A percentile compares a stretch with the other conserved stretches of the same genome.
These are phyloP conservation scores for Streblospio benedicti DNA, from an alignment of 1,140 invertebrate genomes.

Conservation along the genomic window DNA sequence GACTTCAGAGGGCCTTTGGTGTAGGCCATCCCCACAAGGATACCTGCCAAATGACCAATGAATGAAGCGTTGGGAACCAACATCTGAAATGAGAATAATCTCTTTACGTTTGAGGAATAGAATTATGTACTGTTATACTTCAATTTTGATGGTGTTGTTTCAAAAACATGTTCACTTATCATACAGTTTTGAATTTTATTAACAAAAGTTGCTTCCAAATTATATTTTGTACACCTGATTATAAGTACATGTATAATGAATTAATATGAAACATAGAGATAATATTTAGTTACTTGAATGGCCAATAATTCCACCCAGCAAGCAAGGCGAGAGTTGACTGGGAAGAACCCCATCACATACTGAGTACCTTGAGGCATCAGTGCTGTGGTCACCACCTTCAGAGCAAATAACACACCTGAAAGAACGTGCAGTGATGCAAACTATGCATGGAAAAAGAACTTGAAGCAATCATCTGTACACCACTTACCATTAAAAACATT, in stretches of 20 bases:
- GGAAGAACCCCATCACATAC: constrained; percentile 49
- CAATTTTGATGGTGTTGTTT: no score
- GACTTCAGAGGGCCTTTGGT: constrained; percentile 55
- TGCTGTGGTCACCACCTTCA: constrained; percentile 58
- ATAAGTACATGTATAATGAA: no score
- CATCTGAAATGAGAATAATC: no score
- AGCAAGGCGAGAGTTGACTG: constrained; percentile 54
- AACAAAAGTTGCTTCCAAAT: no score
- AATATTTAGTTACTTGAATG: background rate
- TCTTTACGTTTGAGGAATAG: no score
- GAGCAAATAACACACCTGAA: constrained; percentile 55
- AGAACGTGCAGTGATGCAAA: constrained; percentile 16
- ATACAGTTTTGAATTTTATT: no score
- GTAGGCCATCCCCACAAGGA: constrained; percentile 59
- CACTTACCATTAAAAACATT: background rate
- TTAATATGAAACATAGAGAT: constrained; percentile 53
- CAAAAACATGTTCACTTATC: no score
- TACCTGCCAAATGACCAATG: constrained; percentile 66
- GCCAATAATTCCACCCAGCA: constrained; percentile 55
- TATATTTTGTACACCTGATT: no score
- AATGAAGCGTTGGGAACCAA: no score
- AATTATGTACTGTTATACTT: no score
- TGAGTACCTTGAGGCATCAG: constrained; percentile 46
- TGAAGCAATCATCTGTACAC: background rate
- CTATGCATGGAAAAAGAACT: constrained; percentile 25